Base-by-base conservation (phyloP, 1,140 invertebrate species). In the Bombus impatiens region DNA sequence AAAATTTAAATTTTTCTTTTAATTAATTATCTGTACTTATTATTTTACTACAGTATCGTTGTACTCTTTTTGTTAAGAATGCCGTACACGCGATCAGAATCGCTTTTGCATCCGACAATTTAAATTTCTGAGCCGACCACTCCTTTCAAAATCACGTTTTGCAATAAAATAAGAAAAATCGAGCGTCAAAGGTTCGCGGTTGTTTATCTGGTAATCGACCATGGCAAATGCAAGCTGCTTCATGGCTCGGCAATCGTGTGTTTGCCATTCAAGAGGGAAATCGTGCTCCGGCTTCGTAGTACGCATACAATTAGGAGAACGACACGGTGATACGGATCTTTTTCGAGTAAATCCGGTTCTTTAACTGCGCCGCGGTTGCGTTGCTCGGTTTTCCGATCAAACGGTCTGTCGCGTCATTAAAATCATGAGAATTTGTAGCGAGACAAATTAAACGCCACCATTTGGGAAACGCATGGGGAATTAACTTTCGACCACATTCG, bases 331-430 rank as follows among this genome's bases (percentile, higher is more conserved):
- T 75, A 65, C 22, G 8, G 25, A 82, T 65, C 74, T 82, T 82
- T 65, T 78, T 67, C 62, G 32, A 47, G 42, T 47, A 47, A 53
- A 77, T 82, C 81, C 81, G 72, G 81, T 82, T 82, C 72, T 82
- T 47, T 47, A 47, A 79, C 40, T 65, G 77, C 37, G 28, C 22
- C 9, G 77, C 15, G 3, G 6, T 78, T 62, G 37, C 62, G 13
- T 2, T 68, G 59, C n/a, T 47, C 65, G 42, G 8, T 68, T 79
- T 68, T 68, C n/a, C n/a, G 62, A 44, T 22, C 67, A 15, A 40
- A 25, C n/a, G 53, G 15, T 18, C 15, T 22, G 12, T 40, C 37
- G 65, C 32, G n/a, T 37, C 35, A 18, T 57, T 57, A 77, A 71
- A 57, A 15, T n/a, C 35, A 40, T n/a, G 62, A 1, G n/a, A 47